Evolutionary conservation across 37 sponge, comb jelly and placozoan genomes (phyloP).

Genomic region (Axinella damicornis): DNA sequence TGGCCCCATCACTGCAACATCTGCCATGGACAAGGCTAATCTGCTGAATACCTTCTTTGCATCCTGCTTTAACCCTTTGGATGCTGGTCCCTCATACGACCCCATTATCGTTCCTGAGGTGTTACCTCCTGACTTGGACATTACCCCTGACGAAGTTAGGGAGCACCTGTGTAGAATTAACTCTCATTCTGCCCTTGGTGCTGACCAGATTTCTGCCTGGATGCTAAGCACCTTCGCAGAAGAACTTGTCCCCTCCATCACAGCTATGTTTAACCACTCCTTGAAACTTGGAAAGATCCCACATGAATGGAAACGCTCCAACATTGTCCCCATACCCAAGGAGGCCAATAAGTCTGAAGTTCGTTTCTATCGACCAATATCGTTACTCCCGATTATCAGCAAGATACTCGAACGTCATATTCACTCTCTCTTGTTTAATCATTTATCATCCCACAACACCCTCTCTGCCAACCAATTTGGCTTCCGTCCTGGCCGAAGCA

Average conservation of each 20-base stretch:
- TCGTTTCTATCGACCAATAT: conserved; percentile 3
- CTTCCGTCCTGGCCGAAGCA: too few species aligned
- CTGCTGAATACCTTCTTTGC: conserved; percentile 40
- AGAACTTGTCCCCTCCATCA: neutral
- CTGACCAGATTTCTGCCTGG: neutral
- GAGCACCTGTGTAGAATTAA: neutral
- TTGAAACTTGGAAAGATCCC: conserved; percentile 1
- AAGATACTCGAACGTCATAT: too few species aligned
- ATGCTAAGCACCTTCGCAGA: neutral
- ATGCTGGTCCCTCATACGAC: neutral
- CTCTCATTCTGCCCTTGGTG: neutral
- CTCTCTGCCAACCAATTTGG: too few species aligned
- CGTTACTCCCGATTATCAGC: too few species aligned
- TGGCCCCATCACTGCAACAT: conserved; percentile 12
- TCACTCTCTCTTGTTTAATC: too few species aligned
- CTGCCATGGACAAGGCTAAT: conserved; percentile 16
- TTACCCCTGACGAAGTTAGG: neutral
- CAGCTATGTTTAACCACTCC: conserved; percentile 9
- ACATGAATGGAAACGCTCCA: neutral
- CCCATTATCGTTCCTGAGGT: neutral
- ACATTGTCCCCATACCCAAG: conserved; percentile 8
- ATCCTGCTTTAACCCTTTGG: conserved; percentile 7
- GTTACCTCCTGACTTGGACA: neutral
- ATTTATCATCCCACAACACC: too few species aligned
- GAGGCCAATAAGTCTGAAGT: neutral